A percentile compares a stretch with the other conserved stretches of the same genome.
Conservation (phyloP, 1,140 invertebrate species). For the Conus betulinus region DNA sequence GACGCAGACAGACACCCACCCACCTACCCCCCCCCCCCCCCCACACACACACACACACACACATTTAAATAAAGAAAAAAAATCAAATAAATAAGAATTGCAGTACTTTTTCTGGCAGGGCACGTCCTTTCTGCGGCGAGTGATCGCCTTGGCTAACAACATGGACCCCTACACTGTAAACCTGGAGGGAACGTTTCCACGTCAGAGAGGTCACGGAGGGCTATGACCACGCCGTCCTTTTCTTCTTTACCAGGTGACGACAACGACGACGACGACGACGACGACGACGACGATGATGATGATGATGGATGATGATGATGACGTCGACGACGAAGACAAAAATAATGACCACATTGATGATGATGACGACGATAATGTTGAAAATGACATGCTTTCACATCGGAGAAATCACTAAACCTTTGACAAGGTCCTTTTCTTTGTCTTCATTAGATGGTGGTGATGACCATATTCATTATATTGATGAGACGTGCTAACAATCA, state of each 20-base stretch:
- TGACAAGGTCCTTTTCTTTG: too few relatives aligned
- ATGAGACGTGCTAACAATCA: neutral
- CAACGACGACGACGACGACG: too few relatives aligned
- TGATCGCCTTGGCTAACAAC: neutral
- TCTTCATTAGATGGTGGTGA: too few relatives aligned
- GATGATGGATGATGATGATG: too few relatives aligned
- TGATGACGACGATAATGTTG: too few relatives aligned
- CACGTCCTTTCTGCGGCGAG: neutral
- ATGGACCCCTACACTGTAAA: neutral
- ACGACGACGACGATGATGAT: too few relatives aligned
- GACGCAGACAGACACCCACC: neutral
- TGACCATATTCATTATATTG: too few relatives aligned
- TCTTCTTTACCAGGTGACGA: slow-evolving; percentile 21
- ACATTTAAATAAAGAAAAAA: too few relatives aligned
- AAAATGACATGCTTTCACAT: too few relatives aligned
- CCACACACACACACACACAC: neutral
- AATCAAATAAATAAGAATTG: neutral
- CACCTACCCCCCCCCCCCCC: neutral
- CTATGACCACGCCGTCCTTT: slow-evolving; percentile 18
- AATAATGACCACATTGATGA: too few relatives aligned
- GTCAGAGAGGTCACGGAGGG: neutral
- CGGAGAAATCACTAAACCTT: too few relatives aligned
- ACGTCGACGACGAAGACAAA: too few relatives aligned
- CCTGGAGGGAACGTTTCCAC: slow-evolving; percentile 12
- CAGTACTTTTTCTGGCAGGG: neutral